Evolutionary conservation across 1,140 invertebrate species (phyloP), one percentile per base, ranked within the genome.

Genomic region (Ostrea denselamellosa): DNA sequence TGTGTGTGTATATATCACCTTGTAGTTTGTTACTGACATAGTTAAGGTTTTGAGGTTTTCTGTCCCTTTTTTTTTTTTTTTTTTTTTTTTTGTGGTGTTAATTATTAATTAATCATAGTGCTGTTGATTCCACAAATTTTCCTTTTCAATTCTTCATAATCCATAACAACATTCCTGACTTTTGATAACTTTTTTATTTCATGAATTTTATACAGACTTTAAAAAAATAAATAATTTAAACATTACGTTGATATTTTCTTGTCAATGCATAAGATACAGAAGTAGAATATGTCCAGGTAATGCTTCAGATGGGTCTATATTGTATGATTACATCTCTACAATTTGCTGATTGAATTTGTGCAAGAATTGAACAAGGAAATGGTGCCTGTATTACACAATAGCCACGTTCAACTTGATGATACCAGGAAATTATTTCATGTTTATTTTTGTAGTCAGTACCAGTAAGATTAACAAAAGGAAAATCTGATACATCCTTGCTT

Each of bases 171-270:
- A 52, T 53, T 83, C 44, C 82, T 85, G 83, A 58, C 83, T 54
- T 85, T 85, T 85, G 83, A 85, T 85, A 85, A n/a, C 82, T 44
- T 56, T 85, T 85, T 85, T 85, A 85, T 85, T 85, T 85, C 53
- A 56, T 85, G 83, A 85, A 56, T 85, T 85, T 85, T 85, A 85
- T 85, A 85, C 83, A 85, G 83, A 85, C 53, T 85, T 54, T 85
- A n/a, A 54, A 34, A 54, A 56, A 85, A 58, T 58, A 85, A 85
- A 85, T 62, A 62, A 85, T 53, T 83, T 52, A 54, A 51, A 83
- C 82, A 10, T 81, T 10, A 81, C 14, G 10, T 81, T 28, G 8
- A 14, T 17, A 14, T 34, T 81, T 28, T 81, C 17, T 10, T 81
- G 19, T 81, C 14, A 14, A 2, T 81, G 0, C n/a, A n/a, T n/a